phyloP scores from a whole-genome alignment of 2,888 invertebrate genomes.

The Muschampia plurimacula region DNA sequence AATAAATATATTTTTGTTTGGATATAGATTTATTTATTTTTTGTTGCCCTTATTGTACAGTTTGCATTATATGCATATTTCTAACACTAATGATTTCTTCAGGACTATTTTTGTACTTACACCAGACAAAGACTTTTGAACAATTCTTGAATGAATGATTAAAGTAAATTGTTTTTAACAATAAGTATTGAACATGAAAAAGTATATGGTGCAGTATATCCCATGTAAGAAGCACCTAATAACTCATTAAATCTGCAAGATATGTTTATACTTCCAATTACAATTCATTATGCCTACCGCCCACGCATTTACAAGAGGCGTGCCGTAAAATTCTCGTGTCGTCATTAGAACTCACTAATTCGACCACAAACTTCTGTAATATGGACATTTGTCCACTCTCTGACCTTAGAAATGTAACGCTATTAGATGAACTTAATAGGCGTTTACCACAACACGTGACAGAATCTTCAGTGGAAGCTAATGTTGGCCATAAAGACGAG shows the following conservation, averaged over 20 bases:
- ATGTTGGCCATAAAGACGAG: constrained; percentile 30
- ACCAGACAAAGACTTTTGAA: too few species aligned
- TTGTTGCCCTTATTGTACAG: too few species aligned
- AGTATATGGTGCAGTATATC: neutral
- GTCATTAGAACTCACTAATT: constrained; percentile 30
- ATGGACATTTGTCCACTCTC: constrained; percentile 28
- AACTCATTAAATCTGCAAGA: neutral
- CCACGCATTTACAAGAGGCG: constrained; percentile 7
- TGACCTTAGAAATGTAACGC: constrained; percentile 35
- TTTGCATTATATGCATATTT: too few species aligned
- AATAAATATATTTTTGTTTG: neutral
- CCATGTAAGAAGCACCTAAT: neutral
- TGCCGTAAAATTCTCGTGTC: constrained; percentile 20
- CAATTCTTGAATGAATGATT: too few species aligned
- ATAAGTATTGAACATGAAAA: too few species aligned
- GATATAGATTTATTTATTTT: too few species aligned
- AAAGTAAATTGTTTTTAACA: too few species aligned
- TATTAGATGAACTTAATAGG: constrained; percentile 31
- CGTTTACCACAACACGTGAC: constrained; percentile 37
- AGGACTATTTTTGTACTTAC: too few species aligned
- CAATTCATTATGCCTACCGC: constrained; percentile 10
- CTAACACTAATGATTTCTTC: too few species aligned
- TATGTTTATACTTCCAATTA: neutral
- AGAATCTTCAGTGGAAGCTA: constrained; percentile 33
- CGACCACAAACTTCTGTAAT: constrained; percentile 30